Conservation (phyloP, 2,113 vertebrate species). For the Brienomyrus brachyistius region DNA sequence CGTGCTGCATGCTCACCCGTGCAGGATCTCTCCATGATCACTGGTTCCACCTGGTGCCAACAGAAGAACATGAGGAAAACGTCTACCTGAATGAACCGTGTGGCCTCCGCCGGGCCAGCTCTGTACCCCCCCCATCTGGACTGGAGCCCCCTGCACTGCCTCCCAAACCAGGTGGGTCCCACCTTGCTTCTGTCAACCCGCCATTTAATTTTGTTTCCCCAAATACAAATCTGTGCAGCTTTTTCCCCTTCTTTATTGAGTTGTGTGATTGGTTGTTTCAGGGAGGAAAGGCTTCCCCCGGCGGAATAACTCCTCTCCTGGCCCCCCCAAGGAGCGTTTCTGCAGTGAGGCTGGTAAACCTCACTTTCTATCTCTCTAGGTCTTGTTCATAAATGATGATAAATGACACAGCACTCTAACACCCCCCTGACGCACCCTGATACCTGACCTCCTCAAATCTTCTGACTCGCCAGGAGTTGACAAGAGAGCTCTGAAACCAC, state of each 20-base stretch:
- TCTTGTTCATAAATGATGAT: not conserved
- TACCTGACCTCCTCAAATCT: not conserved
- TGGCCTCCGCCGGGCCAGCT: not conserved
- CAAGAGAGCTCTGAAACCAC: not conserved
- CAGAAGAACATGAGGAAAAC: not conserved
- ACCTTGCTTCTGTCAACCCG: too few relatives aligned
- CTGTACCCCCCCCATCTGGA: not conserved
- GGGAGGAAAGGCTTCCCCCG: not conserved
- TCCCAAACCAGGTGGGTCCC: constrained; percentile 13
- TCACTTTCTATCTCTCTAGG: not conserved
- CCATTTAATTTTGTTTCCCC: not conserved
- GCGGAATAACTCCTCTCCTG: not conserved
- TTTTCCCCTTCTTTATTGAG: not conserved
- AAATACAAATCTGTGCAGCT: not conserved
- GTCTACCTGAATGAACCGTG: constrained; percentile 18
- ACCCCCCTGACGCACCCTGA: not conserved
- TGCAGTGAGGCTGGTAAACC: not conserved
- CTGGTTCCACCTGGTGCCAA: not conserved
- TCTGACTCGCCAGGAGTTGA: not conserved
- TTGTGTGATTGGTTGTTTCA: constrained; percentile 3
- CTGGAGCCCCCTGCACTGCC: not conserved
- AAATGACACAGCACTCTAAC: not conserved
- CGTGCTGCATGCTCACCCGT: not conserved
- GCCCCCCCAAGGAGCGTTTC: not conserved
- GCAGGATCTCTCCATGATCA: not conserved